Conservation (phyloP, 2,888 invertebrate genomes). For the Cephonodes hylas region DNA sequence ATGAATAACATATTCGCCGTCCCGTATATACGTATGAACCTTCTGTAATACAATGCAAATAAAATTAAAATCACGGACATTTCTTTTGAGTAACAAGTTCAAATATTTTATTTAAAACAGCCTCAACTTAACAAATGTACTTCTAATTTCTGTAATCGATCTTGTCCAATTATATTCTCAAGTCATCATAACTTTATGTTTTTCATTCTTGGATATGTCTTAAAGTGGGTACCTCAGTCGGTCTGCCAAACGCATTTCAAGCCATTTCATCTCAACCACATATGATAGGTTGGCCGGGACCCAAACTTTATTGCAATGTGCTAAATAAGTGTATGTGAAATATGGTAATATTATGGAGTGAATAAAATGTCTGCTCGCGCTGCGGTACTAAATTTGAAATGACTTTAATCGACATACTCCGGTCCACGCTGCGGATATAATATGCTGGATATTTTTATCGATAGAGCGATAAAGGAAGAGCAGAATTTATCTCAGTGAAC, state of each 20-base stretch:
- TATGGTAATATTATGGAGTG: not conserved
- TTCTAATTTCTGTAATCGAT: too few species aligned
- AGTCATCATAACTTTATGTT: not conserved
- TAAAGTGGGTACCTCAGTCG: not conserved
- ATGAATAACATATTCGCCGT: too few species aligned
- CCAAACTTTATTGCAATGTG: constrained; percentile 1
- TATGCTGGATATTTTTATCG: not conserved
- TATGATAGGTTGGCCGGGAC: not conserved
- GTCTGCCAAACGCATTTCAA: constrained; percentile 4
- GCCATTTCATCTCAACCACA: not conserved
- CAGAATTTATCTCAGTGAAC: not conserved
- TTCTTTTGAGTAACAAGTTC: not conserved
- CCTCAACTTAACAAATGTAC: too few species aligned
- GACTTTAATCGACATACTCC: not conserved
- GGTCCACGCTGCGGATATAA: not conserved
- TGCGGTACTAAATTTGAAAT: too few species aligned
- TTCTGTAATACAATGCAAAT: too few species aligned
- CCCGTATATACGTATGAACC: too few species aligned
- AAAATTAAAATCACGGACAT: not conserved
- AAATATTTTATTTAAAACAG: too few species aligned
- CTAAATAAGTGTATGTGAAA: not conserved
- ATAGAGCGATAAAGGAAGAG: not conserved
- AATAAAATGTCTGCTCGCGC: too few species aligned
- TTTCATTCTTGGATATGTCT: not conserved
- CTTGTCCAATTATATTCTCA: too few species aligned